A percentile compares a stretch with the other conserved stretches of the same genome.
These are phyloP conservation scores for Globodera rostochiensis DNA, from an alignment of 1,140 invertebrate genomes.

Conservation along the genomic window DNA sequence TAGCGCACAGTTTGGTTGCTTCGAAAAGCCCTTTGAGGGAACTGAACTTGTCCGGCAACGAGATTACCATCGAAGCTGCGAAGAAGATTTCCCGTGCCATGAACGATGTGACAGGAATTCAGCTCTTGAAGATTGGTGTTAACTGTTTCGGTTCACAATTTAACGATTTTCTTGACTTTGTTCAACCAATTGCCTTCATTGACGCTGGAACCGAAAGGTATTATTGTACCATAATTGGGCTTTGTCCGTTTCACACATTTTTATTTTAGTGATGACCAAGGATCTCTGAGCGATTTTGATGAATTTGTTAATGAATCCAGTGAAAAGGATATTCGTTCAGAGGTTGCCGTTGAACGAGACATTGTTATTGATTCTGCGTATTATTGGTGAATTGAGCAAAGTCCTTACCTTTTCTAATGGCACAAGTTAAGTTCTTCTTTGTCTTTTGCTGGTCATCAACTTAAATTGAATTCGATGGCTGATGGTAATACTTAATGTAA, in stretches of 20 bases:
- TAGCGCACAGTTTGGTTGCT: slow-evolving; percentile 36
- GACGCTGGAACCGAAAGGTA: slow-evolving; percentile 52
- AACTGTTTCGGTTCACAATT: slow-evolving; percentile 53
- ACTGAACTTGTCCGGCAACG: slow-evolving; percentile 53
- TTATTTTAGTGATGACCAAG: slow-evolving; percentile 55
- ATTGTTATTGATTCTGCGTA: too few species aligned
- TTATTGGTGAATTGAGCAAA: too few species aligned
- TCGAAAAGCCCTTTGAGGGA: slow-evolving; percentile 31
- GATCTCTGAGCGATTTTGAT: slow-evolving; percentile 31
- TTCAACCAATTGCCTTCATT: slow-evolving; percentile 20
- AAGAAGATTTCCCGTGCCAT: slow-evolving; percentile 37
- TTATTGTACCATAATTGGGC: not conserved
- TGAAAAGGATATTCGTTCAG: too few species aligned
- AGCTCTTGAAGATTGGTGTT: slow-evolving; percentile 35
- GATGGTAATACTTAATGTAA: slow-evolving; percentile 27
- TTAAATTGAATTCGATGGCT: slow-evolving; percentile 35
- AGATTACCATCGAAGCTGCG: slow-evolving; percentile 38
- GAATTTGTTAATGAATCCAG: slow-evolving; percentile 1
- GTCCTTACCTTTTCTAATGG: too few species aligned
- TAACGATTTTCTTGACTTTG: slow-evolving; percentile 30
- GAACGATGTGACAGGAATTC: slow-evolving; percentile 24
- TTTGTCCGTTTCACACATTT: not conserved
- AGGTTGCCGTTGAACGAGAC: too few species aligned
- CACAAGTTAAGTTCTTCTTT: not conserved
- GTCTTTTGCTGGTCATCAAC: slow-evolving; percentile 19